Conservation (phyloP, 2,113 vertebrate genomes). For the Barbus barbus region DNA sequence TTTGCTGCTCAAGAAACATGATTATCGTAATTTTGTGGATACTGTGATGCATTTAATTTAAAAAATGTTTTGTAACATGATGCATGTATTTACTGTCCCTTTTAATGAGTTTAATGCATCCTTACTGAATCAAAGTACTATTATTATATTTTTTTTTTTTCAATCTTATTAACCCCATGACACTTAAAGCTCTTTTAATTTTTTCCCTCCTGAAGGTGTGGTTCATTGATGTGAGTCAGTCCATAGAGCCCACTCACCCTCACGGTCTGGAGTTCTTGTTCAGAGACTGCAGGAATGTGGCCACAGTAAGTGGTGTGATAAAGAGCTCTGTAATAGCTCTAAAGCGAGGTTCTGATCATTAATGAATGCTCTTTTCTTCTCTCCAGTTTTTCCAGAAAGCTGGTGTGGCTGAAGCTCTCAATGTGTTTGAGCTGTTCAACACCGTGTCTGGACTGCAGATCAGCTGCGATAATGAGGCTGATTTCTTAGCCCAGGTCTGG, state of each 20-base stretch:
- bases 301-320: constrained; percentile 40
- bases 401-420: constrained; percentile 84
- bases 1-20: neutral
- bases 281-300: constrained; percentile 88
- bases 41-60: too few relatives aligned
- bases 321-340: neutral
- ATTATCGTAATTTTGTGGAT: neutral
- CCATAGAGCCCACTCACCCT: constrained; percentile 93
- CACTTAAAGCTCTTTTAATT: too few relatives aligned
- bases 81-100: too few relatives aligned
- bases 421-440: constrained; percentile 89
- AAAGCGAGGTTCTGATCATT: neutral
- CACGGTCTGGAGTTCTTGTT: constrained; percentile 94
- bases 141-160: too few relatives aligned
- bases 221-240: constrained; percentile 97
- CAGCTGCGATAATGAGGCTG: constrained; percentile 83
- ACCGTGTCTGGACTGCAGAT: constrained; percentile 86
- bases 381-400: constrained; percentile 92
- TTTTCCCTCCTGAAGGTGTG: constrained; percentile 79
- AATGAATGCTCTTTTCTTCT: constrained; percentile 9
- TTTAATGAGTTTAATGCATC: too few relatives aligned
- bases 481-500: constrained; percentile 88
- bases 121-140: too few relatives aligned
- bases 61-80: too few relatives aligned
- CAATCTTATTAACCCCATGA: neutral